Evolutionary conservation across 2,113 vertebrate genomes (phyloP).

Genomic region (Paracanthobrama guichenoti): DNA sequence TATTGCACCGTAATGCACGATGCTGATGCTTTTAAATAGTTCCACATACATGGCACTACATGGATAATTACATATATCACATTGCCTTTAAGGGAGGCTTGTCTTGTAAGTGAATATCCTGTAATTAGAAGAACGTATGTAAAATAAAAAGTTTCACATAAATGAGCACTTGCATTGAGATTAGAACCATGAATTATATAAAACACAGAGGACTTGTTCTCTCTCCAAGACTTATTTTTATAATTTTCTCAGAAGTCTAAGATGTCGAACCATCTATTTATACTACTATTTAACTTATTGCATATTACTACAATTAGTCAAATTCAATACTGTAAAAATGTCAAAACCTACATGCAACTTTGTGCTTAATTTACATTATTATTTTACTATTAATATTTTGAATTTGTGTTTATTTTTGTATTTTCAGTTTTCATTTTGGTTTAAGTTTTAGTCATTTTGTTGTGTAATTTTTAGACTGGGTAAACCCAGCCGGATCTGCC

Average conservation of each 20-base stretch:
- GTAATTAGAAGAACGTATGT: constrained; percentile 22
- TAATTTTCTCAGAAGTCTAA: background rate
- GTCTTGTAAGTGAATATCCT: constrained; percentile 27
- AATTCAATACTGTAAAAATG: background rate
- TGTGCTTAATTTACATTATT: background rate
- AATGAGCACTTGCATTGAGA: constrained; percentile 15
- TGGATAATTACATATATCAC: constrained; percentile 20
- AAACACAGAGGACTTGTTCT: background rate
- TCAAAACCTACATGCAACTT: background rate
- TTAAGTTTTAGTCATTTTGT: too few species aligned
- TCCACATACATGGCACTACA: background rate
- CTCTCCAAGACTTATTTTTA: background rate
- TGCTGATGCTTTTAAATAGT: constrained; percentile 6
- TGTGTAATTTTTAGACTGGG: too few species aligned
- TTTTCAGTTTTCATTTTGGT: background rate
- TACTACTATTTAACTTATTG: background rate
- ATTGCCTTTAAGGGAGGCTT: constrained; percentile 10
- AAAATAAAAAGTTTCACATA: background rate
- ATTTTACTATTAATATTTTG: background rate
- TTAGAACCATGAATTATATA: constrained; percentile 20
- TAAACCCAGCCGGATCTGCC: too few species aligned
- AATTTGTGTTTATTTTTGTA: background rate
- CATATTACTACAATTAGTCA: background rate
- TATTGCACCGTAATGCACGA: background rate
- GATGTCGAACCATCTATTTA: background rate